phyloP scores from a whole-genome alignment of 2,113 vertebrate genomes.

The Epinephelus moara region DNA sequence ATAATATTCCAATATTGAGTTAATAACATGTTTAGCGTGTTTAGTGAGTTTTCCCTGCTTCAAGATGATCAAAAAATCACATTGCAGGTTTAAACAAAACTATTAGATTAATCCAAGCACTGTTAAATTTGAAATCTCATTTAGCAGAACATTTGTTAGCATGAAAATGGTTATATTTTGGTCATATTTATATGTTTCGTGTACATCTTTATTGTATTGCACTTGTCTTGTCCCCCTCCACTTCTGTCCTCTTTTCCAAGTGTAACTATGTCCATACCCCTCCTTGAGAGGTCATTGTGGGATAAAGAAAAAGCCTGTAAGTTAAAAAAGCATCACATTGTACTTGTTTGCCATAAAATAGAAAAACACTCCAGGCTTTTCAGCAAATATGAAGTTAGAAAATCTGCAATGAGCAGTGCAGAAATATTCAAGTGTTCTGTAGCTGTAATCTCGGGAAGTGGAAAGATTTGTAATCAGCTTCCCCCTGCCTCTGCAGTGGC shows the following conservation, averaged over 20 bases:
- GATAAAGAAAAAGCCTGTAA: neutral
- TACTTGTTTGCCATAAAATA: neutral
- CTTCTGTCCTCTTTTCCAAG: neutral
- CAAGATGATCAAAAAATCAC: neutral
- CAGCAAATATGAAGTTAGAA: constrained; percentile 34
- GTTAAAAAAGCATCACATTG: neutral
- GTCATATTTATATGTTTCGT: neutral
- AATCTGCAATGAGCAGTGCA: neutral
- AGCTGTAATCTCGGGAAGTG: constrained; percentile 66
- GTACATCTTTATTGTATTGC: too few species aligned
- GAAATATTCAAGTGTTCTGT: constrained; percentile 45
- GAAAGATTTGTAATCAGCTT: constrained; percentile 68
- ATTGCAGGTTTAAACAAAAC: neutral
- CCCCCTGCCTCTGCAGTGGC: constrained; percentile 47
- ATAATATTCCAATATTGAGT: neutral
- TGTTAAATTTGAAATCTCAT: neutral
- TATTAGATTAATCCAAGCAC: too few species aligned
- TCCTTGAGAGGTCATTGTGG: neutral
- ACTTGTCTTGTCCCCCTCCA: neutral
- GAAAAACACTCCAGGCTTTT: rapidly evolving
- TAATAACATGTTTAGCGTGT: neutral
- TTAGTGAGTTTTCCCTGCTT: too few species aligned
- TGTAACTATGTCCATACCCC: neutral
- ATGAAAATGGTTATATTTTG: neutral
- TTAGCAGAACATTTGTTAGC: neutral